Base-by-base conservation (phyloP, 35 echinoderm and acorn worm genomes). In the Ophioderma brevispina region DNA sequence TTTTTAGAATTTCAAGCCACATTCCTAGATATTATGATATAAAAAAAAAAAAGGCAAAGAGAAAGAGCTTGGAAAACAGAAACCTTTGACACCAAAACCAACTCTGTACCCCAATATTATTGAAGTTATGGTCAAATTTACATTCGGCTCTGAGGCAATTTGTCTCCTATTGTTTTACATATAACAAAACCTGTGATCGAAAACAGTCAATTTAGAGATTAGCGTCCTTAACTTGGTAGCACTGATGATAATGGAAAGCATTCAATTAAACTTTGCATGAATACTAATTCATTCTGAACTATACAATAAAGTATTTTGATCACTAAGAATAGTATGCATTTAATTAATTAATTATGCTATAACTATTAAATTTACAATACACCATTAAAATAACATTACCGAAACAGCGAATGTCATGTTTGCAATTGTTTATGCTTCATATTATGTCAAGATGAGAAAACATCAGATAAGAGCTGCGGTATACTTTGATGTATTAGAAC, bases 51-150 rank as follows among this genome's bases (percentile, higher is more conserved):
- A n/a, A n/a, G n/a, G n/a, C n/a, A n/a, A n/a, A n/a, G n/a, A n/a
- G n/a, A n/a, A n/a, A 77, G 76, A 77, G 76, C 76, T 77, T 77
- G 76, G 30, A 31, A 35, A 77, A 77, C 10, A 11, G 30, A 77
- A 77, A 11, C 10, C 30, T 77, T 77, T 77, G 76, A 77, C 33
- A 77, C 76, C 76, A 77, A 77, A 77, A 77, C 33, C 33, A 77
- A 31, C 25, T 77, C 76, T 35, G 33, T 77, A 77, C 76, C 33
- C 76, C 76, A 77, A 77, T 77, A 77, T 77, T 77, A 77, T 31
- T 77, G 76, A 77, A 77, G 76, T 77, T 77, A 77, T 77, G 76
- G 76, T 77, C 8, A 77, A 30, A 31, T 77, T 77, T 77, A 77
- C 76, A 77, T 35, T 13, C 33, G 11, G 76, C 25, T 31, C 25